phyloP scores from a whole-genome alignment of 2,888 invertebrate species.

The Cryptocephalus primarius region DNA sequence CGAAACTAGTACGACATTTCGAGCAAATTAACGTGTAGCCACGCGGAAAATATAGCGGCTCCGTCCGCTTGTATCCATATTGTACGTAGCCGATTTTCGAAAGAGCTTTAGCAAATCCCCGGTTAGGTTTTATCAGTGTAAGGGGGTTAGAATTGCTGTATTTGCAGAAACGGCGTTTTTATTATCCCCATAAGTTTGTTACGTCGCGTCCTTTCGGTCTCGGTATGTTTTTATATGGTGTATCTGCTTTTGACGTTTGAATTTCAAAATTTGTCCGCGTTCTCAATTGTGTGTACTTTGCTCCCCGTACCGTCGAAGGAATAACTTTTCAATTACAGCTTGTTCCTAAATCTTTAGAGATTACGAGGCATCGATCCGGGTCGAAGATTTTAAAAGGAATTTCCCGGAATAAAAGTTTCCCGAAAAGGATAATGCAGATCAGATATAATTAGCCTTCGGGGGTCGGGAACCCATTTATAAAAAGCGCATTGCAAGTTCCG shows the following conservation, averaged over 20 bases:
- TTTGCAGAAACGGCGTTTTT: constrained; percentile 30
- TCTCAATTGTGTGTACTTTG: constrained; percentile 6
- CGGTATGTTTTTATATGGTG: background rate
- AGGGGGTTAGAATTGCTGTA: constrained; percentile 34
- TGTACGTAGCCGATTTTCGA: constrained; percentile 18
- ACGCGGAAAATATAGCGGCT: constrained; percentile 35
- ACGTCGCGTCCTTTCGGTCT: constrained; percentile 17
- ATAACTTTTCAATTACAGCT: constrained; percentile 7
- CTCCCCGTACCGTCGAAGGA: constrained; percentile 9
- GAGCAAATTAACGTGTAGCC: constrained; percentile 34
- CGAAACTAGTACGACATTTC: constrained; percentile 30
- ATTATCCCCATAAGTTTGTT: constrained; percentile 24
- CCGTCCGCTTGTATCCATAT: constrained; percentile 22
- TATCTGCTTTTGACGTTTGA: no score
- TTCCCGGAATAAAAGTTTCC: constrained; percentile 1
- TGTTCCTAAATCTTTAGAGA: background rate
- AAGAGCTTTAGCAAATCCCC: constrained; percentile 30
- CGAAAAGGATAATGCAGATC: background rate
- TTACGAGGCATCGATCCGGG: constrained; percentile 2
- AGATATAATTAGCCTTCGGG: background rate
- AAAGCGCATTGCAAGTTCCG: constrained; percentile 10
- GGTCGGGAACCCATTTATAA: background rate
- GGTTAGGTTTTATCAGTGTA: constrained; percentile 32
- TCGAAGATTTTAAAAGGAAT: constrained; percentile 9
- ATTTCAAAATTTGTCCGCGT: no score